Conservation (phyloP, 2,888 invertebrate genomes). For the Eilema griseolum region DNA sequence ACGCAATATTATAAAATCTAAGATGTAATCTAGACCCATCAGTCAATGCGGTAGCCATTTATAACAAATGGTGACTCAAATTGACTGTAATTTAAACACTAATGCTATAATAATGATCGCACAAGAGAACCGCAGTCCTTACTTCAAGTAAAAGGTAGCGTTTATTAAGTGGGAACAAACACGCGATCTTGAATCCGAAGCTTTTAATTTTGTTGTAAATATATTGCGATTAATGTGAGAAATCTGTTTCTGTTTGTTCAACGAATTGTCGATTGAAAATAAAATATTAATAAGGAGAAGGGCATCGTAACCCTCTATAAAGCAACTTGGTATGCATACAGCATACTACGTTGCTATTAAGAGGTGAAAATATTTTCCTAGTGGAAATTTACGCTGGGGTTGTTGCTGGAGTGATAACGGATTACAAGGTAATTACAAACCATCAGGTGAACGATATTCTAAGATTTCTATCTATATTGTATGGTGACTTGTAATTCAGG, state of each 20-base stretch:
- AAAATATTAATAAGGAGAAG: conserved; percentile 4
- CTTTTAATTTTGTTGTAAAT: conserved; percentile 64
- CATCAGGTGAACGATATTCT: not conserved
- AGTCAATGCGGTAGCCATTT: conserved; percentile 15
- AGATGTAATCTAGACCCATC: conserved; percentile 8
- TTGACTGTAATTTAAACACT: conserved; percentile 19
- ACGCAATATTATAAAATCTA: not conserved
- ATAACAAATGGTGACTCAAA: conserved; percentile 6
- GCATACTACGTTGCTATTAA: too few relatives aligned
- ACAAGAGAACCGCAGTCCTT: conserved; percentile 43
- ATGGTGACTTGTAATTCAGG: too few relatives aligned
- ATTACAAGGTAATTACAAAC: not conserved
- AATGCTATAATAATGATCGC: conserved; percentile 36
- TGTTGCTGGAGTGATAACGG: too few relatives aligned
- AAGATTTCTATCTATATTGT: not conserved
- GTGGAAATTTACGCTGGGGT: too few relatives aligned
- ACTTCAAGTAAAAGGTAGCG: conserved; percentile 69
- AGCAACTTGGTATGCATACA: too few relatives aligned
- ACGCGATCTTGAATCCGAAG: conserved; percentile 64
- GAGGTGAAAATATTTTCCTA: too few relatives aligned
- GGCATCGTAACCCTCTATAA: not conserved
- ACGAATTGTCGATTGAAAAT: conserved; percentile 24
- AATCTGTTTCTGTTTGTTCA: conserved; percentile 48
- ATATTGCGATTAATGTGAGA: conserved; percentile 69
- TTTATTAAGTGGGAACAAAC: conserved; percentile 72